Percentiles rank a stretch among this genome's conserved stretches.
phyloP scores from a whole-genome alignment of 2,113 vertebrate species.

The Capra hircus region DNA sequence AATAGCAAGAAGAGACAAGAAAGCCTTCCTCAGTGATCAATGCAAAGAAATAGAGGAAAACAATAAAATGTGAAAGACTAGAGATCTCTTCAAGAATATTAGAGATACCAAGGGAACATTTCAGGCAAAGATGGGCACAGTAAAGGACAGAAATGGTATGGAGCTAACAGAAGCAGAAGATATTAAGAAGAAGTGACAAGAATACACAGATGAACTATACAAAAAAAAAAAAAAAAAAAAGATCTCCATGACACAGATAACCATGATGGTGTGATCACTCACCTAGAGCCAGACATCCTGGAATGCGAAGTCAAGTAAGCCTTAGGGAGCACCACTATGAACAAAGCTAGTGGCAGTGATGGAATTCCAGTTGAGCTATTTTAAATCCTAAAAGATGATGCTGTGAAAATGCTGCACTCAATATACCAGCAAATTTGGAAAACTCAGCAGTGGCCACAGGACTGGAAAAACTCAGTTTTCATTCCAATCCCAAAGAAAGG shows the following conservation, averaged over 20 bases:
- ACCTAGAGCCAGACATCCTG: background rate
- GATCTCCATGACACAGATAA: background rate
- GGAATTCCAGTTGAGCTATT: background rate
- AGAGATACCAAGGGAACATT: background rate
- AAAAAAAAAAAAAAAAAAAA: background rate
- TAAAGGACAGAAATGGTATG: background rate
- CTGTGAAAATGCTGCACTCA: background rate
- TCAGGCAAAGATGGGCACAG: background rate
- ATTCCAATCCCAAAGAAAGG: background rate
- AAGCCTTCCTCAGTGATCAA: background rate
- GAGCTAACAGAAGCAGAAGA: background rate
- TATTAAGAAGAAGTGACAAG: background rate
- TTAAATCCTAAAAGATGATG: background rate
- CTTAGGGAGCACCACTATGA: background rate
- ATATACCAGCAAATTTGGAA: background rate
- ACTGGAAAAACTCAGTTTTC: background rate
- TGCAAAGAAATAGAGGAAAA: background rate
- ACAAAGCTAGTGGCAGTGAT: background rate
- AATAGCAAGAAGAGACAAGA: background rate
- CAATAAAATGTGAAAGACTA: background rate
- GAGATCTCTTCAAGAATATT: background rate
- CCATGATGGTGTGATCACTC: background rate
- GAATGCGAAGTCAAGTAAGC: background rate
- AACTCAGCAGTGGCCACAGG: background rate
- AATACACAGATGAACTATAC: background rate